Conservation (phyloP, 2,888 invertebrate genomes). For the Brachyptera putata region DNA sequence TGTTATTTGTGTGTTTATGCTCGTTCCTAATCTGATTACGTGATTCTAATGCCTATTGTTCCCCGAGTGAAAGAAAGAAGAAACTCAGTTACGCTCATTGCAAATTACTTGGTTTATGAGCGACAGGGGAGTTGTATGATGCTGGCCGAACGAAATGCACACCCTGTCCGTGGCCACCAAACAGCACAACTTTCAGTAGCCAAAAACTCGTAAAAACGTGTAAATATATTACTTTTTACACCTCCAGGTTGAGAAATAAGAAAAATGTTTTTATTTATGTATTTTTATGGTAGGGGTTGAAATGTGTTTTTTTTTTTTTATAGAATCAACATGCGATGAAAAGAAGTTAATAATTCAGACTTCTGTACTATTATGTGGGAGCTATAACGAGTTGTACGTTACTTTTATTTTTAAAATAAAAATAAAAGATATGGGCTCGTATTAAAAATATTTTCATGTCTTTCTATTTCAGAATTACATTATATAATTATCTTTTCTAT, state of each 20-base stretch:
- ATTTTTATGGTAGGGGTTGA: background rate
- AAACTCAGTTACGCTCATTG: background rate
- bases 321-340: too few species aligned
- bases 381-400: too few species aligned
- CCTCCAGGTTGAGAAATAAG: too few species aligned
- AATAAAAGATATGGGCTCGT: too few species aligned
- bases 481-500: too few species aligned
- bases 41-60: conserved; percentile 13
- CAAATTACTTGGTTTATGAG: conserved; percentile 12
- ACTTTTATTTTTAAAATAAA: too few species aligned
- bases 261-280: background rate
- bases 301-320: background rate
- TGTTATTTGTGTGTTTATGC: background rate
- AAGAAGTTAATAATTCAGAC: too few species aligned
- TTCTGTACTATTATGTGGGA: too few species aligned
- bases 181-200: background rate
- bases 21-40: conserved; percentile 15
- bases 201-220: background rate
- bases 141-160: too few species aligned
- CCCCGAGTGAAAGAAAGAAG: background rate
- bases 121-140: conserved; percentile 1
- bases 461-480: too few species aligned
- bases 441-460: too few species aligned
- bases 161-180: too few species aligned
- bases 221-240: background rate